These are phyloP conservation scores for Icerya purchasi DNA, from an alignment of 2,888 invertebrate genomes.

Conservation along the genomic window DNA sequence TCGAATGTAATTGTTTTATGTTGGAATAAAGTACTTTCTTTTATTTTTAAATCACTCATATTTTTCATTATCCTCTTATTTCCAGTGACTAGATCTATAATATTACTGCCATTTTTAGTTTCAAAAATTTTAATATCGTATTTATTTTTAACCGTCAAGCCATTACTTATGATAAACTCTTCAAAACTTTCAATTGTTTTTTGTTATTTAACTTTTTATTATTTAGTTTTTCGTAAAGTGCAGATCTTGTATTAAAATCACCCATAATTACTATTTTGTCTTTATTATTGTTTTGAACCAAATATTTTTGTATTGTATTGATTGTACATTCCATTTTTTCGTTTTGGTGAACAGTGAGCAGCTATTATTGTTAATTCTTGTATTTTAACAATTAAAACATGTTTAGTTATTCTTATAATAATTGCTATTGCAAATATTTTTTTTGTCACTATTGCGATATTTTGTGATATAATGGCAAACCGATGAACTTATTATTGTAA, in stretches of 20 bases:
- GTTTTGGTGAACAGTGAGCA: too few relatives aligned
- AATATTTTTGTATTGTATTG: background rate
- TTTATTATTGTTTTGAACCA: background rate
- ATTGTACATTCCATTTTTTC: background rate
- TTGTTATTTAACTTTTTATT: background rate
- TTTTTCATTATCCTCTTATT: background rate
- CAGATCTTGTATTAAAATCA: background rate
- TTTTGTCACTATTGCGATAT: background rate
- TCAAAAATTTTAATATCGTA: background rate
- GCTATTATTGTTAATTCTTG: background rate
- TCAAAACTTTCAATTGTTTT: background rate
- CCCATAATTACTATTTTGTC: background rate
- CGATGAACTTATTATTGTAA: background rate
- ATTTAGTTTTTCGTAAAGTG: background rate
- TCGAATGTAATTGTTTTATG: too few relatives aligned
- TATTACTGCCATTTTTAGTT: background rate
- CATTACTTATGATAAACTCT: too few relatives aligned
- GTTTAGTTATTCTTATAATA: background rate
- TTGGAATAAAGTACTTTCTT: background rate
- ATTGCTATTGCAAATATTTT: background rate
- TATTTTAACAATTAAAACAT: background rate
- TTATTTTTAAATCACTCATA: background rate
- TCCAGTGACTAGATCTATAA: background rate
- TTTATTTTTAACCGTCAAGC: background rate
- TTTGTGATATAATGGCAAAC: background rate